These are phyloP conservation scores for Ephialtes manifestator DNA, from an alignment of 2,888 invertebrate genomes.

Conservation along the genomic window DNA sequence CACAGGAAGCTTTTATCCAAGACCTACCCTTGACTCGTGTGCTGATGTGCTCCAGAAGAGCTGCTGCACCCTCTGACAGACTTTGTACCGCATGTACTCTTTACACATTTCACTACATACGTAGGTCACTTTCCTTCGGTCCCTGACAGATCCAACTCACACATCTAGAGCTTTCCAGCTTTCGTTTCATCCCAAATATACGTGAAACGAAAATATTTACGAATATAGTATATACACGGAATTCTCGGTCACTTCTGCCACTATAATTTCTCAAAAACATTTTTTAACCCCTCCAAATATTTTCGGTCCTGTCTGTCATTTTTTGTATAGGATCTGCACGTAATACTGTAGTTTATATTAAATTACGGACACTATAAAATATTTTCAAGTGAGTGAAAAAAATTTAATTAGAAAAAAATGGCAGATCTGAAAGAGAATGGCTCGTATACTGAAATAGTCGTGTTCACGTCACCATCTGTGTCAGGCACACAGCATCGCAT, in stretches of 20 bases:
- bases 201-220: slow-evolving; percentile 78
- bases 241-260: background rate
- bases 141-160: slow-evolving; percentile 32
- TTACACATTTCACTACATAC: slow-evolving; percentile 40
- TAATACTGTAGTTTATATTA: no score
- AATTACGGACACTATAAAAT: no score
- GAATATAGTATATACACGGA: slow-evolving; percentile 76
- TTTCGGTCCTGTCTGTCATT: no score
- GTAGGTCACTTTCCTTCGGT: slow-evolving; percentile 34
- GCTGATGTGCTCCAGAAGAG: slow-evolving; percentile 74
- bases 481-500: slow-evolving; percentile 54
- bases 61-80: slow-evolving; percentile 62
- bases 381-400: no score
- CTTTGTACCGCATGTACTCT: slow-evolving; percentile 29
- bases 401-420: no score
- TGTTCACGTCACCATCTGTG: slow-evolving; percentile 59
- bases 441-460: background rate
- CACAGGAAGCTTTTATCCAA: slow-evolving; percentile 81
- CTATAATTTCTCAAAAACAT: no score
- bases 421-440: no score
- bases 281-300: no score
- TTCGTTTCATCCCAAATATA: slow-evolving; percentile 16
- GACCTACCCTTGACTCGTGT: slow-evolving; percentile 78
- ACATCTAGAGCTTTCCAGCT: slow-evolving; percentile 35
- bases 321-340: no score